Base-by-base conservation (phyloP, 2,797 vertebrate genomes). In the Chrysolophus pictus region DNA sequence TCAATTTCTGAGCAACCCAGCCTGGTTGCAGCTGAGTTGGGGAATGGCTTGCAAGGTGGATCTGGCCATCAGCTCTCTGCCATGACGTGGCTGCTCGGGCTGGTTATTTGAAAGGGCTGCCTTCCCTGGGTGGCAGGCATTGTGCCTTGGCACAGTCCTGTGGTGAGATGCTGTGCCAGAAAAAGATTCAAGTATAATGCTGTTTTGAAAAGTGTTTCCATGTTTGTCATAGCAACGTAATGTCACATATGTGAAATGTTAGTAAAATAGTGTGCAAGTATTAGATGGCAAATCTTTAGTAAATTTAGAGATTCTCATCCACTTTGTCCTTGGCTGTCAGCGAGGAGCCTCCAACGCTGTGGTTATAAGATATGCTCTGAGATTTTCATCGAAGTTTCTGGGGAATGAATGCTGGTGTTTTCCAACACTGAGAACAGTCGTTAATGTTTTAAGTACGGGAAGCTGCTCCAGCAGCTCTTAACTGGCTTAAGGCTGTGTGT, bases 121-220 rank as follows among this genome's bases (percentile, higher is more conserved):
- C 68, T 80, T 84, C 37, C 72, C 84, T 56, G 69, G 75, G 82
- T 93, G 87, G 89, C 91, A 89, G 92, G 89, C 94, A 10, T 1
- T 23, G 87, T 94, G 85, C 80, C 87, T 76, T 91, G 91, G 92
- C 95, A 80, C 55, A 69, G 84, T 11, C 51, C 42, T 73, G 89
- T 0, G 2, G 60, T 81, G 80, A 86, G 5, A 78, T 1, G 0
- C 55, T 31, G 82, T 1, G 39, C 90, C 79, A 81, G 88, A 63
- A 67, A 7, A 82, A 19, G 59, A 62, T 83, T 62, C 29, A 46
- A 89, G 11, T 49, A 35, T 72, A 88, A 84, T 55, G 56, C 83
- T 89, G 67, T 60, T 96, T 84, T 41, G 90, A 81, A 84, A 91
- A 92, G 73, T 47, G 19, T 68, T 70, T 81, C 76, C 39, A 18